These are phyloP conservation scores for Exocentrus adspersus DNA, from an alignment of 2,888 invertebrate genomes.

Conservation along the genomic window DNA sequence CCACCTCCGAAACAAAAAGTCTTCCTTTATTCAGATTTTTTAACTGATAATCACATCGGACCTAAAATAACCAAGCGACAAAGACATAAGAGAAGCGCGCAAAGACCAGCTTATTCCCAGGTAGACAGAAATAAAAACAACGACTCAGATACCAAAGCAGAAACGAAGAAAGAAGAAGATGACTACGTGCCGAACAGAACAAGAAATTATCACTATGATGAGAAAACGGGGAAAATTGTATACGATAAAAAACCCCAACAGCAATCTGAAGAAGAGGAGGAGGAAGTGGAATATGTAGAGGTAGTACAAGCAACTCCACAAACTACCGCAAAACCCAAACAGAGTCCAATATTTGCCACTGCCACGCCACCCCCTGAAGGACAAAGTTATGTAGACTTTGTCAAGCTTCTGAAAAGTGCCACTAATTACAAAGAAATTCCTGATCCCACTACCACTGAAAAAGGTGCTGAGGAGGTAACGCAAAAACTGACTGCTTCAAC, in stretches of 20 bases:
- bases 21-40: conserved; percentile 52
- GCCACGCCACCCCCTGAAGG: conserved; percentile 52
- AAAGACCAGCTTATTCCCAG: conserved; percentile 52
- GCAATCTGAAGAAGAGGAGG: conserved; percentile 44
- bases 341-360: conserved; percentile 47
- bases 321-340: conserved; percentile 44
- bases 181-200: conserved; percentile 61
- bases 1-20: conserved; percentile 56
- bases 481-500: conserved; percentile 45
- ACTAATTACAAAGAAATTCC: conserved; percentile 54
- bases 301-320: conserved; percentile 38
- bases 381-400: conserved; percentile 56
- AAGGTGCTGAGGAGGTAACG: conserved; percentile 41
- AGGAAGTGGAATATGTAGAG: conserved; percentile 51
- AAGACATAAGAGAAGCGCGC: conserved; percentile 49
- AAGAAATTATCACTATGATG: conserved; percentile 60
- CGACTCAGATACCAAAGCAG: conserved; percentile 37
- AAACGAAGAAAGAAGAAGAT: conserved; percentile 52
- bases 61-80: conserved; percentile 33
- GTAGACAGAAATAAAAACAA: conserved; percentile 50
- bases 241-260: conserved; percentile 52
- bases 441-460: conserved; percentile 58
- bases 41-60: conserved; percentile 34
- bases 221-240: conserved; percentile 57
- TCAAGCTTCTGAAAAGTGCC: conserved; percentile 54